phyloP scores from a whole-genome alignment of 2,113 vertebrate genomes.

The Macheiramphus alcinus region DNA sequence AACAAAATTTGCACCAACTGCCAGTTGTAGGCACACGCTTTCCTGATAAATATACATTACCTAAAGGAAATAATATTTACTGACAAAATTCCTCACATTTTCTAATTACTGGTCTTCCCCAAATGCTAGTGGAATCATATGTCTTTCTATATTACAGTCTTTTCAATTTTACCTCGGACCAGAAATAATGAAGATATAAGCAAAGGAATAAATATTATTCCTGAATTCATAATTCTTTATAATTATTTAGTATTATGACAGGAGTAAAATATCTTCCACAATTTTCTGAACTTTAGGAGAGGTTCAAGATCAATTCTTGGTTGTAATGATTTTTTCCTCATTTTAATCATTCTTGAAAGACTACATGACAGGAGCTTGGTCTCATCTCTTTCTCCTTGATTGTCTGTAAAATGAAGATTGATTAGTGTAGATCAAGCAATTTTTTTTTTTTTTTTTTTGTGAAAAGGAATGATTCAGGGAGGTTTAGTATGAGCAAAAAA shows the following conservation, averaged over 20 bases:
- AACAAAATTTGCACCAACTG: neutral
- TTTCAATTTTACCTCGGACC: neutral
- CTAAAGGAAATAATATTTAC: neutral
- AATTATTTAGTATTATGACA: neutral
- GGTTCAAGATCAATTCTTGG: neutral
- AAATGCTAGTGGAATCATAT: neutral
- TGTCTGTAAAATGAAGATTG: neutral
- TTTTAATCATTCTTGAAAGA: neutral
- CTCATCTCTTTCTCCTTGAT: neutral
- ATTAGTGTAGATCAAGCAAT: neutral
- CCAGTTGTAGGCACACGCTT: rapidly evolving
- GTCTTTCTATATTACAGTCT: neutral
- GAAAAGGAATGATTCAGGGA: neutral
- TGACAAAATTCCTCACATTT: neutral
- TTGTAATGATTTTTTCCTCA: neutral
- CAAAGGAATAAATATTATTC: neutral
- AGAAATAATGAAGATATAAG: neutral
- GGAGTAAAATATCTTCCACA: neutral
- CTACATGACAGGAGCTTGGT: neutral
- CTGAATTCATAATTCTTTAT: neutral
- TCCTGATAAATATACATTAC: neutral
- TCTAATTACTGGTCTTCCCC: neutral
- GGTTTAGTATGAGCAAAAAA: neutral
- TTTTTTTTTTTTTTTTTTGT: neutral
- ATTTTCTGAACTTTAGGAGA: neutral